A percentile compares a stretch with the other conserved stretches of the same genome.
These are phyloP conservation scores for Luperina nickerlii DNA, from an alignment of 2,888 invertebrate species.

Conservation along the genomic window DNA sequence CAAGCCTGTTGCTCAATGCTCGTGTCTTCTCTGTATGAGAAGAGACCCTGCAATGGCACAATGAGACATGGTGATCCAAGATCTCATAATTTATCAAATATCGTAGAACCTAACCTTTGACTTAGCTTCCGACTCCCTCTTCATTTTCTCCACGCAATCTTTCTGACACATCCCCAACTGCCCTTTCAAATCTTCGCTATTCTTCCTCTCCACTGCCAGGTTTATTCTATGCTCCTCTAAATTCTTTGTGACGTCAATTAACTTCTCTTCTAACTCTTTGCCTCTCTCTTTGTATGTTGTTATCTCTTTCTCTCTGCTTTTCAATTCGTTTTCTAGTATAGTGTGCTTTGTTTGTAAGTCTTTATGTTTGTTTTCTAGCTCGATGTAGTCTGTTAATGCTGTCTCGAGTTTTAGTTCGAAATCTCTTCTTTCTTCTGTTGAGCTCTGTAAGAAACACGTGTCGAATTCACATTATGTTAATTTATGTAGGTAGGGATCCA, in stretches of 20 bases:
- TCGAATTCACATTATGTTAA: background rate
- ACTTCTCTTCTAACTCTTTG: conserved; percentile 76
- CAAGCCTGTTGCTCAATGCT: background rate
- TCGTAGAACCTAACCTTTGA: conserved; percentile 70
- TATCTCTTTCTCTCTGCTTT: conserved; percentile 86
- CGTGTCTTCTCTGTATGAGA: background rate
- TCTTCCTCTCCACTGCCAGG: conserved; percentile 80
- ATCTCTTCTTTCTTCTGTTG: conserved; percentile 88
- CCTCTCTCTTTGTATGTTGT: conserved; percentile 82
- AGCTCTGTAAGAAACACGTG: conserved; percentile 68
- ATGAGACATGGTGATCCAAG: background rate
- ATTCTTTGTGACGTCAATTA: conserved; percentile 73
- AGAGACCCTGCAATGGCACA: background rate
- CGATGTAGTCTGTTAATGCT: conserved; percentile 88
- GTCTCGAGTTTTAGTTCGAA: conserved; percentile 90
- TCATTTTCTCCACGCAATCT: conserved; percentile 77
- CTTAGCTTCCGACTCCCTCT: conserved; percentile 85
- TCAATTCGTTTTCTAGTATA: conserved; percentile 76
- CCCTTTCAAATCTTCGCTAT: conserved; percentile 78
- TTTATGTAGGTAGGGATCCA: background rate
- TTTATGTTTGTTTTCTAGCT: conserved; percentile 85
- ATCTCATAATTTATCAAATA: background rate
- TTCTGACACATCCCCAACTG: conserved; percentile 79
- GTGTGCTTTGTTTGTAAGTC: conserved; percentile 74
- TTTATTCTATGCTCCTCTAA: conserved; percentile 81